Percentiles rank a stretch among this genome's conserved stretches.
Evolutionary conservation across 2,888 invertebrate species (phyloP).

Genomic region (Melieria crassipennis): DNA sequence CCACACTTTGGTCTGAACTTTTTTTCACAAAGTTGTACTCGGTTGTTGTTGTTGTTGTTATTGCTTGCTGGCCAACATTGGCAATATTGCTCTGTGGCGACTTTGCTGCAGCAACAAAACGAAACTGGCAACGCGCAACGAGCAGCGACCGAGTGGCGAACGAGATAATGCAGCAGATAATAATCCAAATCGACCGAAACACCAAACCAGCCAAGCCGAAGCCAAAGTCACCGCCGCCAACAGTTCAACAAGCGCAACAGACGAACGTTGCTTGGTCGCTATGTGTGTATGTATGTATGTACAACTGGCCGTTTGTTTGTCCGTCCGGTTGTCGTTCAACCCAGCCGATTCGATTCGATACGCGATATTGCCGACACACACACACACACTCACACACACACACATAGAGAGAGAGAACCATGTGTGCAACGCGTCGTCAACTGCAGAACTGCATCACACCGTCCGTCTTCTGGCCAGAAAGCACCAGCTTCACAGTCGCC

Average conservation of each 20-base stretch:
- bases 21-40: no score
- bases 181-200: background rate
- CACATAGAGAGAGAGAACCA: background rate
- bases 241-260: no score
- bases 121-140: background rate
- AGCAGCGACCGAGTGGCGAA: background rate
- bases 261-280: no score
- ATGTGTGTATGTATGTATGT: no score
- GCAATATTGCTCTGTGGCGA: no score
- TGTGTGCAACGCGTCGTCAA: background rate
- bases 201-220: background rate
- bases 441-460: background rate
- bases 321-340: no score
- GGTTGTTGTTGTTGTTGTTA: no score
- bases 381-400: background rate
- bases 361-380: no score
- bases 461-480: background rate
- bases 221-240: background rate
- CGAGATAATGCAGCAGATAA: constrained; percentile 8
- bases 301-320: no score
- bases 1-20: no score
- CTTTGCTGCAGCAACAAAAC: no score
- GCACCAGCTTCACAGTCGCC: background rate
- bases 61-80: no score
- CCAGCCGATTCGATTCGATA: background rate